Evolutionary conservation across 1,140 invertebrate genomes (phyloP).

Genomic region (Helicorthomorpha holstii): DNA sequence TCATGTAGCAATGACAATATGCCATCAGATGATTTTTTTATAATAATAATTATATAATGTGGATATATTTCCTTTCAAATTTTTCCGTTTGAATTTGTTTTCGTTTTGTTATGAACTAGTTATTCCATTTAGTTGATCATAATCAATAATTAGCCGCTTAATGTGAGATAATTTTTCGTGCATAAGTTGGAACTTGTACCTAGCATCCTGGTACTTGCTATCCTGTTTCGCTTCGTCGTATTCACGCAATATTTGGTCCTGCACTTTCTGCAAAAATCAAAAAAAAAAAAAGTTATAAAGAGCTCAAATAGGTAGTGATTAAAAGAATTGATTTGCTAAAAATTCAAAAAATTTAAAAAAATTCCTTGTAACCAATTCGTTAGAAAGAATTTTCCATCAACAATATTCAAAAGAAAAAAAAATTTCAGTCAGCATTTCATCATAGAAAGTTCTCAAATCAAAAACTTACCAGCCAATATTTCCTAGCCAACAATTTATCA

Average conservation of each 20-base stretch:
- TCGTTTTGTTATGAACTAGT: background rate
- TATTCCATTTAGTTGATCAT: too few relatives aligned
- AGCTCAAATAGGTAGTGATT: too few relatives aligned
- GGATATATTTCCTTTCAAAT: too few relatives aligned
- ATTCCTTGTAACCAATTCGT: background rate
- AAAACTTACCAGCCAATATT: too few relatives aligned
- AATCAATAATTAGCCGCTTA: constrained; percentile 64
- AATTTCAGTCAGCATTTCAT: too few relatives aligned
- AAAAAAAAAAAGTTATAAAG: too few relatives aligned
- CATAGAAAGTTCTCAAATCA: too few relatives aligned
- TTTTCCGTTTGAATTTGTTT: constrained; percentile 8
- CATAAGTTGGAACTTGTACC: constrained; percentile 60
- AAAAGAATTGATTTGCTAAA: background rate
- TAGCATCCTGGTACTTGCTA: constrained; percentile 46
- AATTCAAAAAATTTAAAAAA: constrained; percentile 13
- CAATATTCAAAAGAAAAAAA: background rate
- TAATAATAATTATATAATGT: too few relatives aligned
- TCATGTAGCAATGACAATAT: too few relatives aligned
- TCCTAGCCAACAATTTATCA: too few relatives aligned
- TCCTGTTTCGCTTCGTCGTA: constrained; percentile 61
- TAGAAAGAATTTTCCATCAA: background rate
- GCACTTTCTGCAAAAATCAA: constrained; percentile 38
- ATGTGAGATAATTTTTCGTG: constrained; percentile 80
- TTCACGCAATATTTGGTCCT: constrained; percentile 57
- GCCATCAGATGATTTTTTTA: too few relatives aligned